Evolutionary conservation across 2,888 invertebrate species (phyloP).

Genomic region (Meghimatium bilineatum): DNA sequence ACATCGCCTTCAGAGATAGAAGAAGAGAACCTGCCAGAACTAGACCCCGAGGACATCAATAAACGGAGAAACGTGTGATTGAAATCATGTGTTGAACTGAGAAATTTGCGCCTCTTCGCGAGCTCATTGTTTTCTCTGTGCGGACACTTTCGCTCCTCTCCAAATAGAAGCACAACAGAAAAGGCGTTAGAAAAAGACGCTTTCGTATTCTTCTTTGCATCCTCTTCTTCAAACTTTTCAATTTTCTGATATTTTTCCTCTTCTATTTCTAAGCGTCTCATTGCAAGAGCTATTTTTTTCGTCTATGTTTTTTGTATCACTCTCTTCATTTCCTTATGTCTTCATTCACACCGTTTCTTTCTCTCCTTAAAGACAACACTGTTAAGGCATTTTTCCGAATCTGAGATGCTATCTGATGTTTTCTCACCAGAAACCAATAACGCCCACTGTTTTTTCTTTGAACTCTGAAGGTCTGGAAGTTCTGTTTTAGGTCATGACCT

Average conservation of each 20-base stretch:
- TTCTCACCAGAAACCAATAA: constrained; percentile 35
- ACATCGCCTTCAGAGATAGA: background rate
- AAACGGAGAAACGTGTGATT: constrained; percentile 3
- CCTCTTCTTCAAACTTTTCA: background rate
- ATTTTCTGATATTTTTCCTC: background rate
- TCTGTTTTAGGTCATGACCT: constrained; percentile 29
- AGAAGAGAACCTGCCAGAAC: background rate
- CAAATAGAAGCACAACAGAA: background rate
- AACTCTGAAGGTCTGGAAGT: background rate
- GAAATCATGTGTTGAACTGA: background rate
- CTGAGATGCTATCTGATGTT: constrained; percentile 18
- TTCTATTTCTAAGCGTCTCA: background rate
- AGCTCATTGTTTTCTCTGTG: constrained; percentile 4
- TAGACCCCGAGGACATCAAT: constrained; percentile 9
- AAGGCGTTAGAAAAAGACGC: background rate
- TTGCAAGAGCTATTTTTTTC: constrained; percentile 11
- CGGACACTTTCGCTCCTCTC: background rate
- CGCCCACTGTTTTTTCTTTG: constrained; percentile 23
- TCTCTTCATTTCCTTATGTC: background rate
- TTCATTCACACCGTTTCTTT: background rate
- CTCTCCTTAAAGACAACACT: background rate
- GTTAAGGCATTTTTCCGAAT: background rate
- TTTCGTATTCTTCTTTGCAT: background rate
- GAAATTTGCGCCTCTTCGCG: constrained; percentile 3
- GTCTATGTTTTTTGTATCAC: background rate